Percentiles rank a stretch among this genome's conserved stretches.
These are phyloP conservation scores for human (Homo sapiens) DNA, from an alignment of 2,113 vertebrate genomes.

Conservation along the genomic window DNA sequence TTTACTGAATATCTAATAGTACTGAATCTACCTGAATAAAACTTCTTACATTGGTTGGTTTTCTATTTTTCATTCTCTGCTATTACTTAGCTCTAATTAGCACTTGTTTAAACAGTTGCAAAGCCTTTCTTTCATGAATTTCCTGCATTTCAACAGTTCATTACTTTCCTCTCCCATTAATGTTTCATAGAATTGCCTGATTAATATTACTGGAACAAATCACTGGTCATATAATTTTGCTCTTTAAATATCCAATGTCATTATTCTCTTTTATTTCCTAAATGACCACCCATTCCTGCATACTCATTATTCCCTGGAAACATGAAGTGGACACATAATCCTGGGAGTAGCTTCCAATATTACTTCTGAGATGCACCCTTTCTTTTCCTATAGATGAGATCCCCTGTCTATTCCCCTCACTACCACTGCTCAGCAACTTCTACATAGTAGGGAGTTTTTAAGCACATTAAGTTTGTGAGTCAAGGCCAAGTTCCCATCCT, in stretches of 20 bases:
- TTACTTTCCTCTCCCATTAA: neutral
- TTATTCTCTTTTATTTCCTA: neutral
- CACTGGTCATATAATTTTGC: neutral
- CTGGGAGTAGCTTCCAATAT: neutral
- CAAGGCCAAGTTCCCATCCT: neutral
- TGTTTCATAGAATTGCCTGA: neutral
- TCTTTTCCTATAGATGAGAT: neutral
- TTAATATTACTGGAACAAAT: neutral
- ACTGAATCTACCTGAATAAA: neutral
- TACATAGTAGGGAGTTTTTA: neutral
- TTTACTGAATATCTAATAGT: neutral
- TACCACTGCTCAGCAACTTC: neutral
- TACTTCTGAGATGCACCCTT: neutral
- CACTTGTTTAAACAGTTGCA: neutral
- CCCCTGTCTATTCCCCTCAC: accelerated
- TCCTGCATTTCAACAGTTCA: neutral
- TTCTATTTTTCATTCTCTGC: neutral
- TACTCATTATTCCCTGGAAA: neutral
- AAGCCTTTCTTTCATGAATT: neutral
- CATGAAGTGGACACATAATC: neutral
- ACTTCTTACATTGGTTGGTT: neutral
- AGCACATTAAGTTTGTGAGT: neutral
- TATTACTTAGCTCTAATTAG: neutral
- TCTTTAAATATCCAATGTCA: neutral
- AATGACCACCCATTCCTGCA: neutral